Percentiles rank a stretch among this genome's conserved stretches.
Conservation (phyloP, 1,140 invertebrate genomes). For the Eriocheir sinensis region DNA sequence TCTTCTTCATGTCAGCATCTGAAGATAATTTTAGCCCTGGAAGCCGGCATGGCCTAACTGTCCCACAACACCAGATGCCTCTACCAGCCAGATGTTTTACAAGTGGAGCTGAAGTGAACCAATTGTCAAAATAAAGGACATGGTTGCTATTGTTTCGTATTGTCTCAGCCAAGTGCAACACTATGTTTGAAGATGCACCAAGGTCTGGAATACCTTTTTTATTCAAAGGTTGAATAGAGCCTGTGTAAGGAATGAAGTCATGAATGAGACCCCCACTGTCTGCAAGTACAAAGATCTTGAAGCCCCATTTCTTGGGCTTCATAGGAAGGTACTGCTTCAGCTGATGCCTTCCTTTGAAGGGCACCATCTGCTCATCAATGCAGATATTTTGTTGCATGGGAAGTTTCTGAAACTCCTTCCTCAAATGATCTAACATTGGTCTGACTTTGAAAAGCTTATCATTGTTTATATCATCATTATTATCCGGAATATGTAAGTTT, state of each 20-base stretch:
- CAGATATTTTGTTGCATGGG: constrained; percentile 64
- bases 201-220: constrained; percentile 72
- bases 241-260: constrained; percentile 72
- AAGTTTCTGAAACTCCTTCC: constrained; percentile 57
- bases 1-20: constrained; percentile 58
- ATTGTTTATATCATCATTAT: constrained; percentile 51
- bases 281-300: no score
- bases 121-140: constrained; percentile 80
- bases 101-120: constrained; percentile 78
- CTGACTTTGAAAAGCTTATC: constrained; percentile 48
- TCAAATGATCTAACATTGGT: constrained; percentile 49
- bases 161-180: constrained; percentile 72
- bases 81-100: constrained; percentile 66
- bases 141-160: constrained; percentile 69
- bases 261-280: no score
- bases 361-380: constrained; percentile 78
- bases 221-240: constrained; percentile 72
- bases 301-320: constrained; percentile 79
- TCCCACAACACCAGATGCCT: constrained; percentile 75
- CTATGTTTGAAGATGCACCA: constrained; percentile 78
- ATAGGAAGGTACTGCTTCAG: constrained; percentile 78
- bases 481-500: constrained; percentile 20
- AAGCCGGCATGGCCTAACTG: constrained; percentile 58
- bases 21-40: constrained; percentile 39
- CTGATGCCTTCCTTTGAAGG: constrained; percentile 77